These are phyloP conservation scores for Chouioia cunea DNA, from an alignment of 2,888 invertebrate species.

Conservation along the genomic window DNA sequence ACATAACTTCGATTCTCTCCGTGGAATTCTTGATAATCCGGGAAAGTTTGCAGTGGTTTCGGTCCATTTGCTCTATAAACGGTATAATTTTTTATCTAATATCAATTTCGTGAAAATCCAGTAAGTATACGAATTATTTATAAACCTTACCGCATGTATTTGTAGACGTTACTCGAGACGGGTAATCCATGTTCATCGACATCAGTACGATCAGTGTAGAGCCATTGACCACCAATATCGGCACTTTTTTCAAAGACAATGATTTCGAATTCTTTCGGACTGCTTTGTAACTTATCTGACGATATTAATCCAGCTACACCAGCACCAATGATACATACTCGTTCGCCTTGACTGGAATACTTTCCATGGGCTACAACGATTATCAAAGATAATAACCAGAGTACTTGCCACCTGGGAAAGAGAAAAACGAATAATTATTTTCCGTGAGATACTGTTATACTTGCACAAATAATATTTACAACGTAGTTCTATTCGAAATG, in stretches of 20 bases:
- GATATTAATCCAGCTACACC: conserved; percentile 82
- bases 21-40: conserved; percentile 75
- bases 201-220: conserved; percentile 77
- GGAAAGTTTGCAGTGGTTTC: conserved; percentile 84
- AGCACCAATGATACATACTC: conserved; percentile 79
- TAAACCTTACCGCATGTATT: conserved; percentile 74
- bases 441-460: no score
- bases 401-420: no score
- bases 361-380: no score
- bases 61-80: conserved; percentile 81
- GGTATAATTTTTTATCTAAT: neutral
- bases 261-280: conserved; percentile 69
- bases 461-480: no score
- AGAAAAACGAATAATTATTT: no score
- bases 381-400: no score
- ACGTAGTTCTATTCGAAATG: no score
- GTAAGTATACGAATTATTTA: neutral
- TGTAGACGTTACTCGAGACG: conserved; percentile 85
- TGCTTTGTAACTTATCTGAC: conserved; percentile 73
- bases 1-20: conserved; percentile 76
- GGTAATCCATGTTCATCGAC: conserved; percentile 77
- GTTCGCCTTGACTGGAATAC: no score
- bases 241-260: conserved; percentile 79
- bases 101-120: neutral
- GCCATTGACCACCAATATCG: conserved; percentile 84